Base-by-base conservation (phyloP, 2,888 invertebrate species). In the Drosophila ochracea region DNA sequence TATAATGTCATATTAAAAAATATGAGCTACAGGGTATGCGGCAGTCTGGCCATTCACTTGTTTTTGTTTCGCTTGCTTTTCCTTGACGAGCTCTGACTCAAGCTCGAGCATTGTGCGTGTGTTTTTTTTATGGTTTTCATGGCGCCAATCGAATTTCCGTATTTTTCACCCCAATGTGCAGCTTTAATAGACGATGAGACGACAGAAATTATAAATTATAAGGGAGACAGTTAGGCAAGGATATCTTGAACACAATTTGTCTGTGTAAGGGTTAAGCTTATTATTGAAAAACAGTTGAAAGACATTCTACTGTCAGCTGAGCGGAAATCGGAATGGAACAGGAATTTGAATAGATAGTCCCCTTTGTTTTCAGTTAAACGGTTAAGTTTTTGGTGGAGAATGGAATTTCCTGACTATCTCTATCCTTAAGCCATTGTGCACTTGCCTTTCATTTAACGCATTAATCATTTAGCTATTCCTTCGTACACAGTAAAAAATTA, bases 101-200 rank as follows among this genome's bases (percentile, higher is more conserved):
- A 58, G n/a, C 58, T 43, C 39, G 49, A 61, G 68, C 47, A 59
- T 39, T 39, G 58, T 73, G 83, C 78, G 82, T 68, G 82, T 31
- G 63, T 52, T 76, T 87, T 76, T 86, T 89, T 86, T 87, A 86
- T 82, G 78, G 76, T 70, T 75, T 89, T 80, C 39, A 41, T 89
- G 85, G 85, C 85, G 85, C 85, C 85, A 89, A 82, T 72, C 73
- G 80, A 76, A 76, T 30, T 39, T 57, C 39, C 57, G n/a, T 71
- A 69, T 65, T 43, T 64, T 47, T 50, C 21, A n/a, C n/a, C 33
- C 57, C 58, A 35, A 53, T 37, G 63, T 47, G 30, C 54, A 65
- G 53, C 72, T 80, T 71, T 68, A 84, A 72, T 70, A 52, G 64
- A 68, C 67, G 65, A 68, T 70, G 68, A 74, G 67, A 60, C 66